Evolutionary conservation across 1,140 invertebrate genomes (phyloP), one percentile per base, ranked within the genome.

Genomic region (Halyomorpha halys): DNA sequence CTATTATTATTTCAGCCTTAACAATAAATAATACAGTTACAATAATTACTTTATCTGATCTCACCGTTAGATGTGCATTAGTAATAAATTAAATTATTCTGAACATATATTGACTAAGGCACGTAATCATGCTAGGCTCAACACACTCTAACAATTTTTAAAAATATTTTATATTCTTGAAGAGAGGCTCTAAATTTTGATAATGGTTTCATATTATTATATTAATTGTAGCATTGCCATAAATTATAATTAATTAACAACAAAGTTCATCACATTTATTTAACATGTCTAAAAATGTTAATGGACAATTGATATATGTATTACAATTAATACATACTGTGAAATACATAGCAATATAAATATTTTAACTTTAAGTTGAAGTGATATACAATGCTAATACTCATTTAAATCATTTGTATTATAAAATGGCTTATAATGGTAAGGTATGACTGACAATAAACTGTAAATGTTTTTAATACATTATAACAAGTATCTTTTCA

Each of bases 221-320:
- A 39, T 39, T 39, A 39, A 39, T 39, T 39, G 34, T 39, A 39
- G 34, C 34, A 39, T 39, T 39, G 34, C 34, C 34, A 39, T 39
- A 39, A 39, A 39, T 39, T 39, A 39, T 39, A 39, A 39, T 49
- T 21, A 18, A 49, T 49, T 19, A 56, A 56, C 53, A 56, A 56
- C 53, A 56, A 56, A 56, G 53, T 56, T 56, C 53, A 56, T 56
- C 53, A 56, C 53, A 56, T 56, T 56, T 56, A 56, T 56, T 56
- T 56, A 56, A 56, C 53, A 56, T 15, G 14, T 56, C 15, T 16
- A 23, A 23, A 56, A 21, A 23, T 15, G 18, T 23, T 56, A 23
- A 23, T 56, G 53, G 53, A 56, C 53, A 23, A 23, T 25, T 25
- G 23, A 56, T 56, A 56, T 56, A 56, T 21, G 18, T 56, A 39